Percentiles rank a stretch among this genome's conserved stretches.
phyloP scores from a whole-genome alignment of 1,140 invertebrate genomes.

The Drosophila ohnishii region DNA sequence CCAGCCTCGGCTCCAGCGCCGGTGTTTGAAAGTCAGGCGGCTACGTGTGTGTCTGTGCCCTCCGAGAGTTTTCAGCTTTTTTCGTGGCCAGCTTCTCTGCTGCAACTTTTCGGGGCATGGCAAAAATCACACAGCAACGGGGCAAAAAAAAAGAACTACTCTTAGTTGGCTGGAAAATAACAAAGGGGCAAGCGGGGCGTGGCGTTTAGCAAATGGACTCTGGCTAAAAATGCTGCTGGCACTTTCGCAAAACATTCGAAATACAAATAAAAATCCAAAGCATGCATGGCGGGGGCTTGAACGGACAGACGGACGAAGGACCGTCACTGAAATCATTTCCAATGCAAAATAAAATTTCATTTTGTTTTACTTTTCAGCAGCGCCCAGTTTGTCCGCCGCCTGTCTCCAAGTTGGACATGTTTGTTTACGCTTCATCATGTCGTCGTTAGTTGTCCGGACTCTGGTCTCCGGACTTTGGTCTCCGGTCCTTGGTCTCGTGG shows the following conservation, averaged over 20 bases:
- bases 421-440: constrained; percentile 82
- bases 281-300: constrained; percentile 29
- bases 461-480: constrained; percentile 24
- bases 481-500: constrained; percentile 9
- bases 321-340: constrained; percentile 65
- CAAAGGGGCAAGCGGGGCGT: constrained; percentile 8
- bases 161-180: constrained; percentile 45
- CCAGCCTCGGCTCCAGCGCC: constrained; percentile 25
- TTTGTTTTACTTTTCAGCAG: constrained; percentile 72
- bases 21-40: constrained; percentile 70
- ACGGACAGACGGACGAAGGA: neutral
- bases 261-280: constrained; percentile 78
- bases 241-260: constrained; percentile 79
- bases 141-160: constrained; percentile 50
- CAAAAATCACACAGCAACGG: constrained; percentile 67
- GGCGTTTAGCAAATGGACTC: constrained; percentile 76
- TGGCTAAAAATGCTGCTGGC: constrained; percentile 77
- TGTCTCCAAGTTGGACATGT: constrained; percentile 75
- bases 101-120: constrained; percentile 58
- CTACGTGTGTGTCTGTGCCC: constrained; percentile 45
- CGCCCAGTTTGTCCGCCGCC: constrained; percentile 30
- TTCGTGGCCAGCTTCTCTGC: constrained; percentile 42
- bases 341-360: constrained; percentile 81
- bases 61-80: constrained; percentile 49
- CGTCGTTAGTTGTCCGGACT: constrained; percentile 69